A percentile compares a stretch with the other conserved stretches of the same genome.
Conservation (phyloP, 1,140 invertebrate genomes). For the Stenopsyche tienmushanensis region DNA sequence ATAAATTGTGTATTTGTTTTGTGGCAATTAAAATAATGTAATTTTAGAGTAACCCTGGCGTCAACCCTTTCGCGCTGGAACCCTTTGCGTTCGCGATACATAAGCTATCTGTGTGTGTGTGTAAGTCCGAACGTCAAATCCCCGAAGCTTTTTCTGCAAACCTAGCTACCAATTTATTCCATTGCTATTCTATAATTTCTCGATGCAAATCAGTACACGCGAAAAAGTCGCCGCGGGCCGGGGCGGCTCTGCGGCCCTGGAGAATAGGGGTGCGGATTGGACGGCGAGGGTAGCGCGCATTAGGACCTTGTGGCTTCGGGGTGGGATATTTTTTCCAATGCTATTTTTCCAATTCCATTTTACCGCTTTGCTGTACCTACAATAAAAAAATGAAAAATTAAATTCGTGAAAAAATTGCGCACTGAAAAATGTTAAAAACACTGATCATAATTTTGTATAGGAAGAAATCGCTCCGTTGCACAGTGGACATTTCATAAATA, state of each 20-base stretch:
- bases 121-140: conserved; percentile 42
- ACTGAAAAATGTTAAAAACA: conserved; percentile 43
- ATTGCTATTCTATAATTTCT: conserved; percentile 42
- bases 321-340: conserved; percentile 39
- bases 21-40: neutral
- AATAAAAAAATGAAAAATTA: conserved; percentile 43
- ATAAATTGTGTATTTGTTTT: neutral
- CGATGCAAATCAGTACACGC: conserved; percentile 32
- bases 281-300: neutral
- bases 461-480: conserved; percentile 24
- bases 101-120: conserved; percentile 26
- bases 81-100: neutral
- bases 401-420: conserved; percentile 42
- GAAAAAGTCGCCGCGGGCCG: neutral
- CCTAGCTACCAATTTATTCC: conserved; percentile 43
- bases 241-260: neutral
- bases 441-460: conserved; percentile 42
- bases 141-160: conserved; percentile 43
- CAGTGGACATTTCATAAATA: conserved; percentile 27
- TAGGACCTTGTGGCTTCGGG: conserved; percentile 18
- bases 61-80: conserved; percentile 9
- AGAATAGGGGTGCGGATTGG: neutral
- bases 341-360: conserved; percentile 43
- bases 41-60: neutral
- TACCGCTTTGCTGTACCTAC: conserved; percentile 41